A percentile compares a stretch with the other conserved stretches of the same genome.
phyloP scores from a whole-genome alignment of 1,140 invertebrate genomes.

The Trissolcus basalis region DNA sequence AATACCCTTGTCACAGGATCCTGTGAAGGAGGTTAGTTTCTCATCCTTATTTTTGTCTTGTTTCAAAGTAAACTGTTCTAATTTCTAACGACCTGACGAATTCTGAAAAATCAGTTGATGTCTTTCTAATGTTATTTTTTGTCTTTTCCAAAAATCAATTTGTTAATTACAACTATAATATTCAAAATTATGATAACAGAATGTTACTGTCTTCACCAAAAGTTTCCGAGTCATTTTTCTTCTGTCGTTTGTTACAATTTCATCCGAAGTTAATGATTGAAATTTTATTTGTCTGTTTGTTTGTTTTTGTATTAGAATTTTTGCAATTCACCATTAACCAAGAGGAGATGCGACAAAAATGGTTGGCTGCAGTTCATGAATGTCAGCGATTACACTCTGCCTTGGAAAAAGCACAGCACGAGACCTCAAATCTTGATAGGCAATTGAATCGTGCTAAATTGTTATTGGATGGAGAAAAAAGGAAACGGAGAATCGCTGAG shows the following conservation, averaged over 20 bases:
- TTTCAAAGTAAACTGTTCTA: no score
- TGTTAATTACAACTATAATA: no score
- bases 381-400: constrained; percentile 81
- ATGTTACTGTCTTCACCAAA: no score
- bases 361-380: constrained; percentile 81
- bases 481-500: constrained; percentile 79
- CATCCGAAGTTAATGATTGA: no score
- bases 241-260: no score
- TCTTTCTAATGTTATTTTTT: no score
- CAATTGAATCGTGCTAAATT: constrained; percentile 86
- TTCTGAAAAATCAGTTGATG: no score
- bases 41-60: neutral
- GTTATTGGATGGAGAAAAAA: constrained; percentile 86
- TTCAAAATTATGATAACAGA: no score
- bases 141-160: no score
- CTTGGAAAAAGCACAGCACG: constrained; percentile 80
- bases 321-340: constrained; percentile 82
- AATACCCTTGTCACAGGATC: constrained; percentile 80
- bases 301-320: constrained; percentile 79
- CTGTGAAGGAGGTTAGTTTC: constrained; percentile 80
- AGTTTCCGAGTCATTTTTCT: no score
- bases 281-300: no score
- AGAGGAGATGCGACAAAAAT: constrained; percentile 83
- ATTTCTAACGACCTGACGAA: no score
- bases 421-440: constrained; percentile 82